Evolutionary conservation across 2,888 invertebrate species (phyloP).

Genomic region (Tetragonula carbonaria): DNA sequence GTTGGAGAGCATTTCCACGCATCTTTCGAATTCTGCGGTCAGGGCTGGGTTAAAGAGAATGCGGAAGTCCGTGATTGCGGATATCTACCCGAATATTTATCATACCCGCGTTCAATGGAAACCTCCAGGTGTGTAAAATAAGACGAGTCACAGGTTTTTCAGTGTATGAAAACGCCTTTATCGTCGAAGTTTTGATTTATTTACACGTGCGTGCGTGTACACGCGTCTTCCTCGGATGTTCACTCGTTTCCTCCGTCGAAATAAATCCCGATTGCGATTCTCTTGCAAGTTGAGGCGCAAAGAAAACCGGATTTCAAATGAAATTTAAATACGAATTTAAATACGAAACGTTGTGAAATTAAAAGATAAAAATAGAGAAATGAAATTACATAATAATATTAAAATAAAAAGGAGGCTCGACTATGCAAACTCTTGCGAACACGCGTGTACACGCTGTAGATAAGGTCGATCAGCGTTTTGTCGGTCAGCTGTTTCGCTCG

Average conservation of each 20-base stretch:
- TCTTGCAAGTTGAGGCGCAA: too few relatives aligned
- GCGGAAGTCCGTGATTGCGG: conserved; percentile 46
- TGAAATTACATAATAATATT: too few relatives aligned
- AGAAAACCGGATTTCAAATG: too few relatives aligned
- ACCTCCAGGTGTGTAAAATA: conserved; percentile 12
- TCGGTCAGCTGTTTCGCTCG: conserved; percentile 66
- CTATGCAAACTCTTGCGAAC: too few relatives aligned
- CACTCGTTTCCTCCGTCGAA: background rate
- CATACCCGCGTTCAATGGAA: conserved; percentile 33
- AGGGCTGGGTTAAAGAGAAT: conserved; percentile 37
- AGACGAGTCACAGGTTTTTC: conserved; percentile 38
- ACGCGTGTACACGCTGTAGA: background rate
- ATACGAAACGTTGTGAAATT: too few relatives aligned
- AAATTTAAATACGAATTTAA: too few relatives aligned
- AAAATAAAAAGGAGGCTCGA: too few relatives aligned
- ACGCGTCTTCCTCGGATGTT: background rate
- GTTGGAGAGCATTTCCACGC: conserved; percentile 6
- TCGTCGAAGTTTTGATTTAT: background rate
- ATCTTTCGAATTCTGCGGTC: conserved; percentile 46
- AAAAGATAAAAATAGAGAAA: too few relatives aligned
- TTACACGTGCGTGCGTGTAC: too few relatives aligned
- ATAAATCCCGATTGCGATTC: too few relatives aligned
- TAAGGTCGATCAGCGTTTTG: conserved; percentile 25
- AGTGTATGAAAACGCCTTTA: conserved; percentile 14
- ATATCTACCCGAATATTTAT: conserved; percentile 49